These are phyloP conservation scores for Lepidurus packardi DNA, from an alignment of 1,140 invertebrate genomes.

Conservation along the genomic window DNA sequence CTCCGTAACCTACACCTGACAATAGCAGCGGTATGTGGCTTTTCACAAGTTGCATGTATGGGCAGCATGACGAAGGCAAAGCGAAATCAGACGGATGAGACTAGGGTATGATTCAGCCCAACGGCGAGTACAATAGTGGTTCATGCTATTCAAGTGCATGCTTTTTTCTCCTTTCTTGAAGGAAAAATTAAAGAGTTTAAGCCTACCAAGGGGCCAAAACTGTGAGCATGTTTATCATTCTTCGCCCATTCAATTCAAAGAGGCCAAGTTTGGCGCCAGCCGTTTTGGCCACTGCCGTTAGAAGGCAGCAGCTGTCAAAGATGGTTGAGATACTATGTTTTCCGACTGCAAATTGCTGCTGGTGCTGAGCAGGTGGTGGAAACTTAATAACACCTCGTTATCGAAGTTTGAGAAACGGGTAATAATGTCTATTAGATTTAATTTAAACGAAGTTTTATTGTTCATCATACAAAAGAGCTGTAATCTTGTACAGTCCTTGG, in stretches of 20 bases:
- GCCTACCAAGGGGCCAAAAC: not conserved
- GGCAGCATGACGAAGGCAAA: not conserved
- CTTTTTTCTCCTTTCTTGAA: too few species aligned
- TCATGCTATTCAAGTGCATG: not conserved
- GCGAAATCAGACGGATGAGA: not conserved
- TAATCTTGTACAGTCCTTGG: too few species aligned
- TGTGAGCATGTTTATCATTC: not conserved
- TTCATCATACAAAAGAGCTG: too few species aligned
- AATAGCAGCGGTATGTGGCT: constrained; percentile 1
- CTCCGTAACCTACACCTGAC: constrained; percentile 18
- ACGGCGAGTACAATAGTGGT: not conserved
- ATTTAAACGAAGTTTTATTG: too few species aligned
- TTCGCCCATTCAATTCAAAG: not conserved
- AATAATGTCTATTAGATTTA: too few species aligned
- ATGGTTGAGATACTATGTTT: not conserved
- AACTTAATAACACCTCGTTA: too few species aligned
- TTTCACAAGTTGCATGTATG: not conserved
- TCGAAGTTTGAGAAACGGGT: too few species aligned
- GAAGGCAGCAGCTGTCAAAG: not conserved
- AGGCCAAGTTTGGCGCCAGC: not conserved
- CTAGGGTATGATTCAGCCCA: not conserved
- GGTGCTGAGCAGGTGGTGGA: not conserved
- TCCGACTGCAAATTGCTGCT: not conserved
- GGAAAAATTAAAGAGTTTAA: too few species aligned
- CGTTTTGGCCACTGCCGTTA: not conserved